Evolutionary conservation across 2,797 vertebrate genomes (phyloP).

Genomic region (Phataginus tricuspis): DNA sequence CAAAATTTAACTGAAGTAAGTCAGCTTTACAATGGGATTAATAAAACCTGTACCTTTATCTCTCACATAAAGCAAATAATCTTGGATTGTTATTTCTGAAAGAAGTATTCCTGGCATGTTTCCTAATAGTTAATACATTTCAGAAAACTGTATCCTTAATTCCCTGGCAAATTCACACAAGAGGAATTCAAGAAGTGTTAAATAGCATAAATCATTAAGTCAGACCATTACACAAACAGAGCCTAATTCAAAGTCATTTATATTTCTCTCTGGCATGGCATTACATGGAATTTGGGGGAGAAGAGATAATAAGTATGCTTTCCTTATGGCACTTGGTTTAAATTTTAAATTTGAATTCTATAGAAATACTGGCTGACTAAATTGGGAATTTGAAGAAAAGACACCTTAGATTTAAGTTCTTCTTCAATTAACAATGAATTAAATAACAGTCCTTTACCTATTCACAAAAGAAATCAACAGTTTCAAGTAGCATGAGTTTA

Average conservation of each 20-base stretch:
- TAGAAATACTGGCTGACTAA: conserved; percentile 13
- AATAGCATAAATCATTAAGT: conserved; percentile 28
- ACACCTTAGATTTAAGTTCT: conserved; percentile 26
- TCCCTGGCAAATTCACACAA: conserved; percentile 22
- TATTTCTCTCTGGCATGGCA: background rate
- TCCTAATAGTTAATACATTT: conserved; percentile 40
- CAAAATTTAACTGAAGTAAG: conserved; percentile 48
- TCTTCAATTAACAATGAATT: conserved; percentile 24
- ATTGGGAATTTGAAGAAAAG: conserved; percentile 46
- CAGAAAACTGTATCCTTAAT: conserved; percentile 24
- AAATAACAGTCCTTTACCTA: conserved; percentile 5
- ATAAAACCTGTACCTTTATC: conserved; percentile 19
- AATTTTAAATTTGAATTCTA: conserved; percentile 45
- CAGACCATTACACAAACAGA: conserved; percentile 36
- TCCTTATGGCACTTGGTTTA: background rate
- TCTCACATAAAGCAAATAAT: background rate
- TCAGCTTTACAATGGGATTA: conserved; percentile 20
- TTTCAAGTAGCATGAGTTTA: conserved; percentile 16
- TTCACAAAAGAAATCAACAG: conserved; percentile 36
- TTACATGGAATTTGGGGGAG: background rate
- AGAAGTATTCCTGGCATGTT: conserved; percentile 25
- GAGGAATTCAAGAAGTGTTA: background rate
- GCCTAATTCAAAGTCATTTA: conserved; percentile 16
- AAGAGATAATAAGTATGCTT: background rate
- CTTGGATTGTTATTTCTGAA: conserved; percentile 6